Percentiles rank a stretch among this genome's conserved stretches.
phyloP scores from a whole-genome alignment of 2,113 vertebrate species.

The Ciconia boyciana region DNA sequence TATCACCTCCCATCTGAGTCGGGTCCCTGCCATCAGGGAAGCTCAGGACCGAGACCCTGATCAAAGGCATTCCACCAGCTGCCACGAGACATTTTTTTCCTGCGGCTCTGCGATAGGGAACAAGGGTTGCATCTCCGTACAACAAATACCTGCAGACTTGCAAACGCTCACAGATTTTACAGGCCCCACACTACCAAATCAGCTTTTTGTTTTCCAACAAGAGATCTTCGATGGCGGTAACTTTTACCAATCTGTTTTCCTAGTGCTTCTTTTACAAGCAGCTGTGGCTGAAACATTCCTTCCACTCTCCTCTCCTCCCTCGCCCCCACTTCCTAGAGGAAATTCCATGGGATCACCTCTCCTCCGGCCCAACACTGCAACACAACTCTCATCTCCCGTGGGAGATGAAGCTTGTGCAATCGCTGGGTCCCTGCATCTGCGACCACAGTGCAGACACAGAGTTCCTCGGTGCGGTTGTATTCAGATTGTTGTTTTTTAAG shows the following conservation, averaged over 20 bases:
- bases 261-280: constrained; percentile 43
- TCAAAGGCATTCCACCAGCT: constrained; percentile 14
- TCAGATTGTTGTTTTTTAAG: not conserved
- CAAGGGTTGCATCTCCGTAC: not conserved
- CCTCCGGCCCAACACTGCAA: constrained; percentile 1
- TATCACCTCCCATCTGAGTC: constrained; percentile 14
- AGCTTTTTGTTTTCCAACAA: not conserved
- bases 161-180: not conserved
- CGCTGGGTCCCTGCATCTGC: not conserved
- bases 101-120: not conserved
- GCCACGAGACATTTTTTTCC: not conserved
- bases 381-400: not conserved
- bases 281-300: constrained; percentile 53
- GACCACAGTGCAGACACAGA: not conserved
- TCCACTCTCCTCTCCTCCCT: constrained; percentile 43
- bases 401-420: constrained; percentile 16
- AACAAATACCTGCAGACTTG: not conserved
- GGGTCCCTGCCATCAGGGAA: not conserved
- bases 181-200: not conserved
- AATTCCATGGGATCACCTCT: constrained; percentile 64
- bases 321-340: constrained; percentile 61
- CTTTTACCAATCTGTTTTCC: constrained; percentile 23
- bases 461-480: not conserved
- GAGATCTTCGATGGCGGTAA: not conserved
- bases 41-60: not conserved